phyloP scores from a whole-genome alignment of 2,797 vertebrate species.

The Manis crassicaudata region DNA sequence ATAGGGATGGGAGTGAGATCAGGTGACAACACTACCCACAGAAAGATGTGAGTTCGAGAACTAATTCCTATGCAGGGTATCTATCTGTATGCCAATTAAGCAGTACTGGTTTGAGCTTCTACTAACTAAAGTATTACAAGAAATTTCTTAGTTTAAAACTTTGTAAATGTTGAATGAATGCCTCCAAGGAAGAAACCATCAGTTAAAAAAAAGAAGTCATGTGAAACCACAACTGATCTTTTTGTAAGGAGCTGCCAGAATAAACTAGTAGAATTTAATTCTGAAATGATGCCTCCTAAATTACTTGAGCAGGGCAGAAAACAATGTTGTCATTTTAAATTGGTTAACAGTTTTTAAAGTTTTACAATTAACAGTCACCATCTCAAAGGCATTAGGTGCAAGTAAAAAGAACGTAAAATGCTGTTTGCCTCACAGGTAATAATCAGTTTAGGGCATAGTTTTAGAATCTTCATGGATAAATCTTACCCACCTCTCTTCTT shows the following conservation, averaged over 20 bases:
- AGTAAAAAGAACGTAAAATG: conserved; percentile 36
- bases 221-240: conserved; percentile 51
- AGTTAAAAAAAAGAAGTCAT: not conserved
- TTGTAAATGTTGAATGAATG: conserved; percentile 44
- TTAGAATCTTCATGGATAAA: conserved; percentile 20
- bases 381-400: not conserved
- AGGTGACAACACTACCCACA: not conserved
- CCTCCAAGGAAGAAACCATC: conserved; percentile 19
- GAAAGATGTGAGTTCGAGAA: not conserved
- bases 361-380: conserved; percentile 36
- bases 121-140: conserved; percentile 52
- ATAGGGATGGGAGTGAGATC: not conserved
- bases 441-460: not conserved
- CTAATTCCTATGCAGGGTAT: not conserved
- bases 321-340: conserved; percentile 34
- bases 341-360: conserved; percentile 22
- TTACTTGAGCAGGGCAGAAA: conserved; percentile 31
- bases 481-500: not conserved
- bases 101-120: not conserved
- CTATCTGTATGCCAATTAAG: not conserved
- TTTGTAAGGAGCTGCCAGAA: conserved; percentile 58
- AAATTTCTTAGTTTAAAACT: conserved; percentile 58
- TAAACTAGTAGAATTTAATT: conserved; percentile 59
- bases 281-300: conserved; percentile 43
- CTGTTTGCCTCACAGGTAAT: conserved; percentile 4